phyloP scores from a whole-genome alignment of 2,888 invertebrate species.

The Arrhopalites spinosus region DNA sequence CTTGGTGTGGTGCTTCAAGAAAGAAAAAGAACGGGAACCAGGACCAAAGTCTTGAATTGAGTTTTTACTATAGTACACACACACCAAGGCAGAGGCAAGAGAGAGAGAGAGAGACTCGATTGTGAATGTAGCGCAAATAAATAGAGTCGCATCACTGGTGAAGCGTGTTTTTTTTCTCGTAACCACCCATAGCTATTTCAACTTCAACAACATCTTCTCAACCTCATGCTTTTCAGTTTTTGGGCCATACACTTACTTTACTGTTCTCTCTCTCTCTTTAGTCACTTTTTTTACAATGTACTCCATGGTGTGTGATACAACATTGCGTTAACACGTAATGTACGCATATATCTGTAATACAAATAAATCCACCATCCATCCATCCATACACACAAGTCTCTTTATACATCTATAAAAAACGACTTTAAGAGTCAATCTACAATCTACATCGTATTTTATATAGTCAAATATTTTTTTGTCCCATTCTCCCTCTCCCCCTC shows the following conservation, averaged over 20 bases:
- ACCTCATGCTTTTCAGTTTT: not conserved
- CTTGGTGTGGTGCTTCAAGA: not conserved
- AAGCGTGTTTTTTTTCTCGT: conserved; percentile 13
- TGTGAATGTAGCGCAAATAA: conserved; percentile 31
- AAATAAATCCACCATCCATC: not conserved
- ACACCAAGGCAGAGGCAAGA: not conserved
- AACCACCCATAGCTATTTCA: conserved; percentile 27
- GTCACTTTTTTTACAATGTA: not conserved
- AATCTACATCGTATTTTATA: no score
- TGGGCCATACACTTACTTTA: no score
- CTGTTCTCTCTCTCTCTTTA: not conserved
- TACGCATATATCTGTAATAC: not conserved
- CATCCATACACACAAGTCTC: not conserved
- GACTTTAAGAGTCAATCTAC: conserved; percentile 1
- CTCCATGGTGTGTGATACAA: not conserved
- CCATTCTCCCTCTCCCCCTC: not conserved
- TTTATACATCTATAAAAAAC: no score
- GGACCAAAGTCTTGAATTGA: not conserved
- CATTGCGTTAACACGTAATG: not conserved
- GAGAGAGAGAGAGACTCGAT: not conserved
- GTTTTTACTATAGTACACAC: not conserved
- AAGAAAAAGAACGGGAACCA: not conserved
- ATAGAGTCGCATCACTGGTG: conserved; percentile 29
- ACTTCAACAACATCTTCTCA: conserved; percentile 5
- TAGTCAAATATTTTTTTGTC: not conserved